phyloP scores from a whole-genome alignment of 1,140 invertebrate species.

The Augochlora pura region DNA sequence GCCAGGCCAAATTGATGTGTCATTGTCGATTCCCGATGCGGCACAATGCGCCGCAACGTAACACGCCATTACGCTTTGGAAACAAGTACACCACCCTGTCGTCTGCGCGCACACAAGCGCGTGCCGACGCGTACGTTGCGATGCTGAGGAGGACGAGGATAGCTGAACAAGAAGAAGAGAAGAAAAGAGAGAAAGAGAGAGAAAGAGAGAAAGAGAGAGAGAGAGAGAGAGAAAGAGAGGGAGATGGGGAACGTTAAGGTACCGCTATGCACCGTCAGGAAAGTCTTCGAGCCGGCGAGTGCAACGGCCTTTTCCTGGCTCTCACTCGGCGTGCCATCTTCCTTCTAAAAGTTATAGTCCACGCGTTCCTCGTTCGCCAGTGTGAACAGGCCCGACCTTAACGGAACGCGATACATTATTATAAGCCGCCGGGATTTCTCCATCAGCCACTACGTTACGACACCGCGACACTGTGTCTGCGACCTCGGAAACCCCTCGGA shows the following conservation, averaged over 20 bases:
- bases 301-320: constrained; percentile 2
- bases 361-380: not conserved
- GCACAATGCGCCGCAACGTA: constrained; percentile 5
- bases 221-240: too few species aligned
- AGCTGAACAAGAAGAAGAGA: too few species aligned
- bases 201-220: too few species aligned
- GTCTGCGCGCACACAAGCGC: not conserved
- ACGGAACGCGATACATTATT: constrained; percentile 6
- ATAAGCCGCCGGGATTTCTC: not conserved
- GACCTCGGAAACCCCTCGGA: too few species aligned
- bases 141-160: not conserved
- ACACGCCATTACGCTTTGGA: constrained; percentile 1
- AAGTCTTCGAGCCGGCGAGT: too few species aligned
- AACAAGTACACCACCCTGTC: not conserved
- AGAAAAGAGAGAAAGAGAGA: too few species aligned
- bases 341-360: constrained; percentile 3
- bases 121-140: not conserved
- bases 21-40: constrained; percentile 3
- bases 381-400: constrained; percentile 1
- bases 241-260: too few species aligned
- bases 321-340: not conserved
- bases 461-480: not conserved
- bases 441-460: not conserved
- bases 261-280: too few species aligned
- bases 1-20: not conserved